A percentile compares a stretch with the other conserved stretches of the same genome.
Evolutionary conservation across 2,797 vertebrate genomes (phyloP).

Genomic region (Arremon aurantiirostris): DNA sequence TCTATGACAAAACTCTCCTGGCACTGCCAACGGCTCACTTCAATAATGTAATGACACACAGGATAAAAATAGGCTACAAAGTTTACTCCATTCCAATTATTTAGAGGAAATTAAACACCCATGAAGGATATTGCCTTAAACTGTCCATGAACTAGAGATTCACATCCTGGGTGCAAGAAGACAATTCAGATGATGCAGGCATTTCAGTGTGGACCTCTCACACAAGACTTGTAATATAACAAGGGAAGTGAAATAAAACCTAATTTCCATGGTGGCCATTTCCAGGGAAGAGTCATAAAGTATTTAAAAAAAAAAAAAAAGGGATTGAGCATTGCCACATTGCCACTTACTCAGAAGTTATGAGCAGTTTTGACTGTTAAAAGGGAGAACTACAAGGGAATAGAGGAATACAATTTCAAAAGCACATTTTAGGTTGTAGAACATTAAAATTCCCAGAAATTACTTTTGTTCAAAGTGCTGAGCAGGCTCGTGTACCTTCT

Average conservation of each 20-base stretch:
- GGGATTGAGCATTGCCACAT: background rate
- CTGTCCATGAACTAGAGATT: background rate
- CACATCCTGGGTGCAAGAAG: background rate
- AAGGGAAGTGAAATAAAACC: background rate
- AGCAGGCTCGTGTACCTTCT: background rate
- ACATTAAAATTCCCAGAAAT: background rate
- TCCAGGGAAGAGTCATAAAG: background rate
- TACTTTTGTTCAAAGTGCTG: background rate
- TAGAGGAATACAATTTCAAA: background rate
- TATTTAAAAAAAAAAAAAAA: background rate
- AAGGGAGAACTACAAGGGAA: background rate
- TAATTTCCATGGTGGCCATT: background rate
- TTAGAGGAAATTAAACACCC: background rate
- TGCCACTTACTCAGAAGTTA: background rate
- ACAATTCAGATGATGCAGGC: background rate
- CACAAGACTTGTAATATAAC: background rate
- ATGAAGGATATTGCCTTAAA: background rate
- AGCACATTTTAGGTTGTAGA: background rate
- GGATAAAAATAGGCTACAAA: slow-evolving; percentile 33
- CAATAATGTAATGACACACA: slow-evolving; percentile 63
- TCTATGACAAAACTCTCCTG: slow-evolving; percentile 64
- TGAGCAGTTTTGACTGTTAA: background rate
- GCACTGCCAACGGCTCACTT: slow-evolving; percentile 55
- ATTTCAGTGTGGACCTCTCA: background rate
- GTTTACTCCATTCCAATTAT: slow-evolving; percentile 13